Base-by-base conservation (phyloP, 2,113 vertebrate genomes). In the Poecilia latipinna region DNA sequence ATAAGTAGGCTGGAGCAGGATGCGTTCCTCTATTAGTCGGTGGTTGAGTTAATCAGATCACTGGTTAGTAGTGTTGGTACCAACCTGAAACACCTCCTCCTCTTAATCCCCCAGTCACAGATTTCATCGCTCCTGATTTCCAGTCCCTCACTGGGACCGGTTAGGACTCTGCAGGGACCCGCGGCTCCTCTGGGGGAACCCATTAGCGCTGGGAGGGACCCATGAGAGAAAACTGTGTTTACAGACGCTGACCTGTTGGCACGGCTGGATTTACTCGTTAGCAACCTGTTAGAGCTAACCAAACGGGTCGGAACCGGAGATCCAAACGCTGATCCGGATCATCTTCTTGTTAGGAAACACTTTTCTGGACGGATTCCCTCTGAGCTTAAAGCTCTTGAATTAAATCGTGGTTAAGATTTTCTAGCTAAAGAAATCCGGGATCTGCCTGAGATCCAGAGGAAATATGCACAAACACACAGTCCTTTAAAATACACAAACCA, bases 121-220 rank as follows among this genome's bases (percentile, higher is more conserved):
- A 66, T 37, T 12, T 6, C 3, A 26, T n/a, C 1, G 67, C 29
- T 37, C 57, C 57, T 72, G 54, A 67, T 72, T 72, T 78, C 37
- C 62, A 72, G 51, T 61, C 28, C 31, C 24, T 65, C 31, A 29
- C 44, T 39, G 72, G 72, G 72, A 60, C 44, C 4, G 8, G 33
- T 31, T 29, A 22, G 4, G 32, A 22, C 8, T 29, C 70, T 67
- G n/a, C 65, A 12, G 70, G 71, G 70, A 68, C 12, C 64, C 1
- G 3, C 19, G n/a, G 35, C 19, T 51, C 42, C 31, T 61, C 39
- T 15, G 69, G 67, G 10, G 70, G 44, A 0, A 4, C n/a, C 22
- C n/a, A 63, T 73, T 68, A 79, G 67, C 48, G 60, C 24, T 68
- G 74, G 42, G 48, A 70, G 61, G 63, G 61, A 61, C 54, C 32